Evolutionary conservation across 2,113 vertebrate genomes (phyloP), one percentile per base, ranked within the genome.

Genomic region (Odontesthes bonariensis): DNA sequence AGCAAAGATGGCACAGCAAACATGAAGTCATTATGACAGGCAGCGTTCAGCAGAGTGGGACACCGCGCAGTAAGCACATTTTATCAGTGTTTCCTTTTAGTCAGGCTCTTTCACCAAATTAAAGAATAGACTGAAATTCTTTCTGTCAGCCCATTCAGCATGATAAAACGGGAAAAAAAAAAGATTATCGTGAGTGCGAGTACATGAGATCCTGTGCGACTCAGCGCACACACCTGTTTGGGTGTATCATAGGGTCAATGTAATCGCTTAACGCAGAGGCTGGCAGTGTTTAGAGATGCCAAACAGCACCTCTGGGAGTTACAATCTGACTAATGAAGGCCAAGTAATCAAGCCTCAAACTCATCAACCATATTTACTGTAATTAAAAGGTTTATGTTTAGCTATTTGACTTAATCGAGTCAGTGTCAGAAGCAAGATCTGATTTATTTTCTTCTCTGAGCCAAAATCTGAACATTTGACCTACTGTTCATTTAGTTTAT

Each of bases 321-420:
- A 86, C 87, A 86, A 81, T 86, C 84, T 85, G 86, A 86, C 85
- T 86, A 89, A 91, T 89, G 90, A 91, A 91, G 85, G 84, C 82
- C 86, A 86, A 86, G 92, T 89, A 87, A 90, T 93, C 89, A 90
- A 88, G 84, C 88, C 73, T 82, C 75, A 86, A 84, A 86, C 89
- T 83, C 90, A 89, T 91, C 87, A 85, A 54, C 79, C 84, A 83
- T 80, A 87, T 90, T 86, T 81, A 79, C 83, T 58, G 83, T 91
- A 91, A 92, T 92, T 90, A 90, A 90, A 88, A 88, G 81, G 86
- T 91, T 91, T 88, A 89, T 87, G 89, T 86, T 71, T 70, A 33
- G 73, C 40, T 44, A 14, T 89, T 84, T 73, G 56, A 67, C 53
- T 73, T 69, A 14, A 69, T 69, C 64, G 5, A 78, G 51, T 63